Evolutionary conservation across 2,888 invertebrate genomes (phyloP).

Genomic region (Watsonalla binaria): DNA sequence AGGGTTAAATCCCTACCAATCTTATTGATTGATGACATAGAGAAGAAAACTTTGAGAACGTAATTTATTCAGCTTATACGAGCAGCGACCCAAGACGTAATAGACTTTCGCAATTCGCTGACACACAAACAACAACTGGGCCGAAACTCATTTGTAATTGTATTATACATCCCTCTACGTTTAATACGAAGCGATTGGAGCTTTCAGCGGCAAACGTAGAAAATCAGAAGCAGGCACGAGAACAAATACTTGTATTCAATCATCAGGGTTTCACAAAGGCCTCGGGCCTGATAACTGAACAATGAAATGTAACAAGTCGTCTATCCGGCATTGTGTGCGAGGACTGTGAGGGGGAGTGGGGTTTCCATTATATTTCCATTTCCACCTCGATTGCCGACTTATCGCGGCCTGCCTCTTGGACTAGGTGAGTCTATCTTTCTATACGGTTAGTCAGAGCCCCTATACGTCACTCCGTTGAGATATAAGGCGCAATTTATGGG

Average conservation of each 20-base stretch:
- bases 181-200: constrained; percentile 58
- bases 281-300: constrained; percentile 76
- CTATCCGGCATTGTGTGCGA: constrained; percentile 72
- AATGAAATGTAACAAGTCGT: constrained; percentile 79
- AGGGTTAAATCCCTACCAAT: neutral
- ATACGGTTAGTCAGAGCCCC: constrained; percentile 64
- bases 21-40: neutral
- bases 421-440: constrained; percentile 76
- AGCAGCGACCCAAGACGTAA: neutral
- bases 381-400: constrained; percentile 77
- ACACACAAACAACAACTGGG: constrained; percentile 28
- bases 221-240: constrained; percentile 72
- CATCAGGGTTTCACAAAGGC: constrained; percentile 74
- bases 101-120: neutral
- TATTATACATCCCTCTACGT: constrained; percentile 40
- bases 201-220: constrained; percentile 65
- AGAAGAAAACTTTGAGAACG: neutral
- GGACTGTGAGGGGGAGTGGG: constrained; percentile 40
- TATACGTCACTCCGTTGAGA: constrained; percentile 49
- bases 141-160: constrained; percentile 51
- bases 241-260: constrained; percentile 79
- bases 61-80: neutral
- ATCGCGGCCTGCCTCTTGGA: constrained; percentile 74
- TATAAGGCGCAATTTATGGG: constrained; percentile 39
- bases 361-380: constrained; percentile 78